Conservation (phyloP, 2,888 invertebrate genomes). For the Limnephilus auricula region DNA sequence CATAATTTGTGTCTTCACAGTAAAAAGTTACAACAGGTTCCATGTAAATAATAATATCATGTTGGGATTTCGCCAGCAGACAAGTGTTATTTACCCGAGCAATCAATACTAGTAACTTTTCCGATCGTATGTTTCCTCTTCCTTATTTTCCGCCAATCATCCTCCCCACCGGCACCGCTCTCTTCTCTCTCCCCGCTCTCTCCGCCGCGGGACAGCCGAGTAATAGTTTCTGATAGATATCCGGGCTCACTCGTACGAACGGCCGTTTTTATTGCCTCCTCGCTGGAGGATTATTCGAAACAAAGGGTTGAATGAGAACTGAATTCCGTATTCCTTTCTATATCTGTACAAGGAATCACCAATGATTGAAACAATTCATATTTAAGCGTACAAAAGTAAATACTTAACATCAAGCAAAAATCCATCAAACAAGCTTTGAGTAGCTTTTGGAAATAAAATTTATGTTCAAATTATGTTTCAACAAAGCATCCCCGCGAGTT, state of each 20-base stretch:
- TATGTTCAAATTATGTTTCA: constrained; percentile 27
- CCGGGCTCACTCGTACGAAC: constrained; percentile 36
- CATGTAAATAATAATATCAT: neutral
- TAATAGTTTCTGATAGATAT: constrained; percentile 50
- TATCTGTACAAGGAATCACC: neutral
- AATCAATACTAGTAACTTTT: constrained; percentile 48
- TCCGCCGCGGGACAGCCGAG: constrained; percentile 27
- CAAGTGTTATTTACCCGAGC: neutral
- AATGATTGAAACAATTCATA: neutral
- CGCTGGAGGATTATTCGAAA: constrained; percentile 38
- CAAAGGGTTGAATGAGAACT: constrained; percentile 34
- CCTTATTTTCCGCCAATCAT: constrained; percentile 50
- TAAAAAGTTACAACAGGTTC: neutral
- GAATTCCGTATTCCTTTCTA: neutral
- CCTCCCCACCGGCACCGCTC: neutral
- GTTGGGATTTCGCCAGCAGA: neutral
- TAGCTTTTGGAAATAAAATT: constrained; percentile 21
- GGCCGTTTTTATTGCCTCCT: constrained; percentile 43
- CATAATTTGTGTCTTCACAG: neutral
- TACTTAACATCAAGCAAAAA: neutral
- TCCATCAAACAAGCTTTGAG: constrained; percentile 10
- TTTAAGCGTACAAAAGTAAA: constrained; percentile 7
- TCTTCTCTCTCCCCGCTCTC: neutral
- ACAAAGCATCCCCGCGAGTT: constrained; percentile 38
- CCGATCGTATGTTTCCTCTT: constrained; percentile 46